Evolutionary conservation across 2,113 vertebrate species (phyloP), one percentile per base, ranked within the genome.

Genomic region (Podiceps cristatus): DNA sequence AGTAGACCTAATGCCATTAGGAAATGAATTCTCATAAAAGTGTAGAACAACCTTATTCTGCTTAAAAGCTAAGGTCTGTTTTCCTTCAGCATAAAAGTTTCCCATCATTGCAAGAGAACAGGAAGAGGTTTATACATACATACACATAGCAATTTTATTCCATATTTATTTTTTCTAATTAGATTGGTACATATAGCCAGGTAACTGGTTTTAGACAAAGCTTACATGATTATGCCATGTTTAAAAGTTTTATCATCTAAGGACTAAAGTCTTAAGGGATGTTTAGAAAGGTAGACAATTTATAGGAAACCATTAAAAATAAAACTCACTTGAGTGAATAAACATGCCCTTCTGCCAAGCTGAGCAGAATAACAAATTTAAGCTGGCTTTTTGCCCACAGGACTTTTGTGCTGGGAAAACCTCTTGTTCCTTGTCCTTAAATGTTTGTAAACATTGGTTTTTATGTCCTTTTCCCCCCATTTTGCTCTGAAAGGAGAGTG

Each of bases 271-370:
- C 37, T 91, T 68, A 89, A 83, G 62, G 28, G 31, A 23, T 84
- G 9, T 80, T 95, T 86, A 73, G 68, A 81, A 96, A 86, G 69
- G 69, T 42, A 64, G 78, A 63, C 5, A 28, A 66, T 94, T 93
- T 94, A 84, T 74, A 85, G 60, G 64, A 87, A 77, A 79, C 13
- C 56, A 85, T 93, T 93, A 91, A 74, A 94, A 89, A 56, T 45
- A 94, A 86, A 94, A 82, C 56, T 68, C 83, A 85, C 55, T 91
- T 89, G 86, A 87, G 77, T 97, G 84, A 66, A 85, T 94, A 95
- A 97, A 93, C 69, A 96, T n/a, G 80, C 74, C 66, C 49, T 97
- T 96, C 96, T 91, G 91, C 93, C 84, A 91, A 89, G 45, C 58
- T 89, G 83, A 96, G 93, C 91, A 81, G 60, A 95, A 53, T 59